These are phyloP conservation scores for Pammene fasciana DNA, from an alignment of 2,888 invertebrate genomes.

Conservation along the genomic window DNA sequence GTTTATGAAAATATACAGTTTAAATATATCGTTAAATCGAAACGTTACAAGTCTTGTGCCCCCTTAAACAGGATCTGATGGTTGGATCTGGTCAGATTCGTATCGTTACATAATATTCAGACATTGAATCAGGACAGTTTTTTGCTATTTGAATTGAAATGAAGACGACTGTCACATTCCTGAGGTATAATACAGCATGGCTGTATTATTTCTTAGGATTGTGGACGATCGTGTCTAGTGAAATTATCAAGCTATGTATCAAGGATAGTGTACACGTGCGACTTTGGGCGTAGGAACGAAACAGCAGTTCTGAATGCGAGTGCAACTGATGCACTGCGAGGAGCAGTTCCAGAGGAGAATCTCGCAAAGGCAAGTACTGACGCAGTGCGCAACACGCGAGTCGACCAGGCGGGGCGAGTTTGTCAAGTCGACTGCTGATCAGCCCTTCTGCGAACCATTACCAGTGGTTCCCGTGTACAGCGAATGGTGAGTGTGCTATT, in stretches of 20 bases:
- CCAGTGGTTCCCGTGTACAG: not conserved
- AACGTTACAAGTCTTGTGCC: not conserved
- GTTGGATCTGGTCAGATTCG: not conserved
- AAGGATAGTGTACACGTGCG: not conserved
- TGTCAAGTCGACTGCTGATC: not conserved
- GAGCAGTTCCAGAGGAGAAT: not conserved
- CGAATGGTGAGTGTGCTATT: not conserved
- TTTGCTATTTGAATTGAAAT: constrained; percentile 1
- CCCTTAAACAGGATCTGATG: not conserved
- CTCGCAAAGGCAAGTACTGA: not conserved
- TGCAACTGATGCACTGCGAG: not conserved
- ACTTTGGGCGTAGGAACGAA: not conserved
- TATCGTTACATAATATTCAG: constrained; percentile 1
- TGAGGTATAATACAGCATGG: not conserved
- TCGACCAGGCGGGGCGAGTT: not conserved
- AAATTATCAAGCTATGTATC: not conserved
- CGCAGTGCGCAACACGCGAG: not conserved
- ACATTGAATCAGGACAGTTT: not conserved
- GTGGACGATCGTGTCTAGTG: constrained; percentile 5
- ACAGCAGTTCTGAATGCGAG: not conserved
- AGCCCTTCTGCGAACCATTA: not conserved
- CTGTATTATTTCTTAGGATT: not conserved
- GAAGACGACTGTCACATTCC: not conserved
- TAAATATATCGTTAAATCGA: not conserved
- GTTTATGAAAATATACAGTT: constrained; percentile 2